Conservation (phyloP, 2,888 invertebrate genomes). For the Heliconius ethilla region DNA sequence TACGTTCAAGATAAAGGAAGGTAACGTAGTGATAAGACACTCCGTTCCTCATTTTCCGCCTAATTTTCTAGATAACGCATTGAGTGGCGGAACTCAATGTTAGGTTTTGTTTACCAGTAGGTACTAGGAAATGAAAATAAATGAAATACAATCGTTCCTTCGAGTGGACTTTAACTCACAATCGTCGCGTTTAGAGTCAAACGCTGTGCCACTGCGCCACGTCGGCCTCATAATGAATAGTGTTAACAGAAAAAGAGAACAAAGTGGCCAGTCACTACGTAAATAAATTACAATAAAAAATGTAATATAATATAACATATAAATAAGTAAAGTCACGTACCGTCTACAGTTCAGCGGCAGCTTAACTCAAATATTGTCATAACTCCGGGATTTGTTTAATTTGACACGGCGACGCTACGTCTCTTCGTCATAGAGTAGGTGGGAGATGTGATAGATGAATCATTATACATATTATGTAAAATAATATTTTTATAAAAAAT, state of each 20-base stretch:
- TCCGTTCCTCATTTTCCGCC: no score
- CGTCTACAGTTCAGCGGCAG: conserved; percentile 44
- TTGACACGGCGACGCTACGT: conserved; percentile 65
- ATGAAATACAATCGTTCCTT: background rate
- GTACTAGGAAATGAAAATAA: background rate
- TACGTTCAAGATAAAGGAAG: background rate
- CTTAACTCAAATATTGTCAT: conserved; percentile 73
- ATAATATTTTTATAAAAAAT: background rate
- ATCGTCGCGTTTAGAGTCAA: background rate
- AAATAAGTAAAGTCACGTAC: conserved; percentile 20
- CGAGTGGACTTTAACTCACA: background rate
- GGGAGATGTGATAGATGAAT: conserved; percentile 22
- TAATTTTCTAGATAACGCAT: background rate
- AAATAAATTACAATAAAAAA: background rate
- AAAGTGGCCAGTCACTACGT: background rate
- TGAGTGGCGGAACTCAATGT: background rate
- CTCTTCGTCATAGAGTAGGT: conserved; percentile 55
- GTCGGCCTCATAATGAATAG: no score
- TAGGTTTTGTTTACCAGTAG: background rate
- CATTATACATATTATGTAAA: background rate
- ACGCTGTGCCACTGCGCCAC: background rate
- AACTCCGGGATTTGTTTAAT: conserved; percentile 76
- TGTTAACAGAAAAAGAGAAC: background rate
- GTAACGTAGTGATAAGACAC: no score
- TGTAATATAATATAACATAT: background rate